Evolutionary conservation across 2,113 vertebrate genomes (phyloP), one percentile per base, ranked within the genome.

Genomic region (Serilophus lunatus): DNA sequence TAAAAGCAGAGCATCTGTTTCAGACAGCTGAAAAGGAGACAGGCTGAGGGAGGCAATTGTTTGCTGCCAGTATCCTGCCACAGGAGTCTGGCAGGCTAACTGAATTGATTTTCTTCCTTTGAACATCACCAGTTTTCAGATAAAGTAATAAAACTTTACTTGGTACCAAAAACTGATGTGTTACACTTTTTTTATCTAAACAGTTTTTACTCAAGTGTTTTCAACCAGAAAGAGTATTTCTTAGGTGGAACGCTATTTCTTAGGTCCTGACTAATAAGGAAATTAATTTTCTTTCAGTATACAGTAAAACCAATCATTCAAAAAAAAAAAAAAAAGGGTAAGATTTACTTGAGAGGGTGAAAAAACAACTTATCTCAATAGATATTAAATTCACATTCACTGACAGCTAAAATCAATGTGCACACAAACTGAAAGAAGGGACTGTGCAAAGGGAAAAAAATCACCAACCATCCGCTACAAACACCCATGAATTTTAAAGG

Each of bases 91-190:
- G 82, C 83, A 79, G 80, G 84, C 83, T 90, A 91, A 88, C 13
- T 75, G 75, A 93, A 94, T 53, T 61, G 72, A 91, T 91, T 96
- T 94, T 95, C 92, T 59, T 95, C 87, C 96, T 96, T 93, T 96
- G 87, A 93, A 96, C 74, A 96, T 84, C 72, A 95, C 45, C 76
- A 26, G 44, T 80, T 93, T 95, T 96, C 90, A 90, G 60, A 88
- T 71, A 71, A 74, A 95, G 85, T 54, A 79, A 88, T 56, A 82
- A 96, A 94, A 81, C 74, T 91, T 96, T 38, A 68, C 86, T 91
- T 88, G 69, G 80, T 94, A 97, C 72, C n/a, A 60, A 42, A 89
- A 72, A 75, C 82, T 86, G 50, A 90, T 45, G 51, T 33, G 28
- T 74, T 92, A 20, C 64, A 93, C 7, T 49, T 77, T 88, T 84